Base-by-base conservation (phyloP, 2,797 vertebrate genomes). In the Coreius guichenoti region DNA sequence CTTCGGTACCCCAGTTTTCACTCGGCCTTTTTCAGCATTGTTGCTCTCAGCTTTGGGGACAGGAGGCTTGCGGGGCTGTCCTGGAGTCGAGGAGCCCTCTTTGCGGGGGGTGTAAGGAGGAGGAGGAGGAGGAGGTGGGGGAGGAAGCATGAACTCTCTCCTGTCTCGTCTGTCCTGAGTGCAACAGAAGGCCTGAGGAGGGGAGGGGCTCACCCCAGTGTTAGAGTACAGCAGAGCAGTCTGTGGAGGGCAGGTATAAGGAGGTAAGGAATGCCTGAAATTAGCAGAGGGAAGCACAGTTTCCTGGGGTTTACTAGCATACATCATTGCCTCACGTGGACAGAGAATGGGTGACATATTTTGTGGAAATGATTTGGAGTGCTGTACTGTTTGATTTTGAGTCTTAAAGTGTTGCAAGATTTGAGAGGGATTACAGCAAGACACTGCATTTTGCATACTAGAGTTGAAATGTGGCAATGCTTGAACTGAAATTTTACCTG, bases 51-150 rank as follows among this genome's bases (percentile, higher is more conserved):
- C 84, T 88, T 90, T 93, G 87, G 93, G 90, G 90, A 90, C 88
- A 86, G 93, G 89, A 58, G 91, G 88, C 81, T 88, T 83, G 17
- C 5, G 82, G 16, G 89, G 90, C 2, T 58, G 89, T 80, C 39
- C 61, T 9, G 89, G 87, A 45, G 92, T 87, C 82, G 91, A 88
- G 36, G 75, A 92, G 88, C 91, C 94, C 73, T 92, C 94, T 93
- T 94, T 95, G 69, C 95, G 94, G 47, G 95, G 95, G n/a, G 94
- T 95, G 89, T 95, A 95, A 13, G 95, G 95, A 78, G 95, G 95
- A 51, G 95, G 95, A 4, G 89, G 90, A 26, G 95, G 94, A 39
- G 82, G 84, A 16, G 95, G 94, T 81, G 95, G 95, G 3, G 91
- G 91, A 86, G 94, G 95, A 89, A 95, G 94, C 91, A 81, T 81